Evolutionary conservation across 2,888 invertebrate genomes (phyloP), one percentile per base, ranked within the genome.

Genomic region (Oxyscelio sp.): DNA sequence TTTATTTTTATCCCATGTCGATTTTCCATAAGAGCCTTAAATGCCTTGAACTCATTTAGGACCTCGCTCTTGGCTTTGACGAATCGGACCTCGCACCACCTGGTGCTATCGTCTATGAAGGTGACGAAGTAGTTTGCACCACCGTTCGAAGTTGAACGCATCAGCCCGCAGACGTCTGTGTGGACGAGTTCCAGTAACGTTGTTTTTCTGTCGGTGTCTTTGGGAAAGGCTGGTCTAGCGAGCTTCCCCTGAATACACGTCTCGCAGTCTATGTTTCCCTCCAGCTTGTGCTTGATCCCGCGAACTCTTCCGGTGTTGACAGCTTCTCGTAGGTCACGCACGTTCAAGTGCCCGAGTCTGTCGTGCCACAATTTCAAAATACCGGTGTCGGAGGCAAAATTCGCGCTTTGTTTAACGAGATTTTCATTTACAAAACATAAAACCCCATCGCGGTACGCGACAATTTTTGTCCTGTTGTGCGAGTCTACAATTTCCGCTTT

Each of bases 281-380:
- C 21, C 11, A 50, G 21, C 11, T 50, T 50, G 22, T 22, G 19
- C 21, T 50, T 50, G 19, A 50, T 50, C 21, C 50, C 50, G 1
- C 50, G 50, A 22, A 50, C 21, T 50, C 50, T 50, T 50, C 13
- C 50, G 19, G 19, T 50, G 50, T 21, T 50, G 50, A 50, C 50
- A 21, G 50, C 50, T 50, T 22, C 50, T 50, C 22, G 50, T 22
- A 50, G 8, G 9, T 50, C 50, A 11, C 13, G 50, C 22, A 50
- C 11, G 21, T 50, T 50, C 3, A 50, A 21, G 21, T 50, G 22
- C 13, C 50, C 50, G 13, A 50, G 50, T 21, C 21, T n/a, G n/a
- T n/a, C n/a, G n/a, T n/a, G n/a, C n/a, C n/a, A n/a, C n/a, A n/a
- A n/a, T n/a, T n/a, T n/a, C n/a, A n/a, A n/a, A n/a, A n/a, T n/a